Evolutionary conservation across 1,140 invertebrate species (phyloP), one percentile per base, ranked within the genome.

Genomic region (Sycophaga agraensis): DNA sequence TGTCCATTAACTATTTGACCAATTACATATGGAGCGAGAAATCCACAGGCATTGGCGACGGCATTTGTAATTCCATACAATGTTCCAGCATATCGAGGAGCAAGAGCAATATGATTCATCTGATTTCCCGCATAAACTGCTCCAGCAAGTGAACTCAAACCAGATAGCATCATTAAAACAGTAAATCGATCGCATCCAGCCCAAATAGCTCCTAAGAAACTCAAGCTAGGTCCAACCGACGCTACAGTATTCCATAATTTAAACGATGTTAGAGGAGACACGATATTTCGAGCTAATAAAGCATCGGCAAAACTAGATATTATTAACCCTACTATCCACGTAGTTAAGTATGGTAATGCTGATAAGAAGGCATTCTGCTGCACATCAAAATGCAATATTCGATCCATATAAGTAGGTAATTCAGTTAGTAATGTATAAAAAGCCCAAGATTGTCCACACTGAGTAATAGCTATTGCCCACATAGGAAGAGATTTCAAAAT

Each of bases 351-450:
- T 24, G 80, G 80, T 31, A 82, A 59, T 11, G 78, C 73, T 14
- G 80, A 78, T 2, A 81, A 61, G 56, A 73, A 74, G 51, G 78
- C 74, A 35, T 82, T 68, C 21, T 71, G 63, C 75, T 93, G 85
- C 49, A 97, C 89, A 69, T 94, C 86, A 68, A 93, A 94, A 73
- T 95, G 90, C 40, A 98, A 81, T 60, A 97, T 92, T 79, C 93
- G 89, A 66, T 90, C 89, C 90, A 99, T 94, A 70, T 97, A 99
- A 0, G 92, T 93, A 1, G 96, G 96, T 48, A 99, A 76, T 73
- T 96, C 92, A 0, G 92, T 97, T 5, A 98, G 82, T 70, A 97
- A 89, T 16, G 94, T 98, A 79, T 97, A 97, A 80, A 96, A 96
- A 4, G 91, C 91, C 94, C 94, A 98, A 45, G 93, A 88, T 70